phyloP scores from a whole-genome alignment of 2,113 vertebrate genomes.

The Varanus komodoensis region DNA sequence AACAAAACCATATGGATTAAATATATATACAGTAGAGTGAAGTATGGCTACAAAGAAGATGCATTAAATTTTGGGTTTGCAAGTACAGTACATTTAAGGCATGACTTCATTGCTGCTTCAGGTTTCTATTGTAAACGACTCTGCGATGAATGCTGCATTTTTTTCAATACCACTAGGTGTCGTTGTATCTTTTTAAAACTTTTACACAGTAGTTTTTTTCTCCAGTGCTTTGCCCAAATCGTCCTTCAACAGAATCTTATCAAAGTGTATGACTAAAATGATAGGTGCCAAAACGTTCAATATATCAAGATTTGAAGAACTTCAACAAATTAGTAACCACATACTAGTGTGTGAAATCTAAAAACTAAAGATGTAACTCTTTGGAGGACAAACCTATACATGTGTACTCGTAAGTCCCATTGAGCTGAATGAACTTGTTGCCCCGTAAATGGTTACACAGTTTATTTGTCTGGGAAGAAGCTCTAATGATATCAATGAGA shows the following conservation, averaged over 20 bases:
- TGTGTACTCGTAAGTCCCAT: too few relatives aligned
- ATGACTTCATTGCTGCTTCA: background rate
- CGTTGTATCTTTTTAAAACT: constrained; percentile 71
- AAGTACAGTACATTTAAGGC: background rate
- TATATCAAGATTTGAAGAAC: constrained; percentile 9
- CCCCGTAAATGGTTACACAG: too few relatives aligned
- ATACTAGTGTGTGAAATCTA: constrained; percentile 1
- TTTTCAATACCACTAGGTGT: constrained; percentile 77
- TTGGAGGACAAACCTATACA: background rate
- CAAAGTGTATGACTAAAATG: constrained; percentile 44
- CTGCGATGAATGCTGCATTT: constrained; percentile 31
- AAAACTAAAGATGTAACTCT: constrained; percentile 13
- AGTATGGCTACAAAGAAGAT: background rate
- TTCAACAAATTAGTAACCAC: constrained; percentile 15
- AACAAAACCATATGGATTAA: constrained; percentile 13
- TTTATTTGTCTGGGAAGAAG: too few relatives aligned
- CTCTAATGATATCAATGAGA: too few relatives aligned
- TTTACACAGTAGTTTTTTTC: background rate
- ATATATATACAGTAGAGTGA: background rate
- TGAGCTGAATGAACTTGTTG: too few relatives aligned
- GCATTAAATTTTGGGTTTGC: constrained; percentile 23
- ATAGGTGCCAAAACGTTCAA: background rate
- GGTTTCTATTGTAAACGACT: background rate
- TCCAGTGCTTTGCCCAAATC: background rate
- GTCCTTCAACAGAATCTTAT: constrained; percentile 37